Percentiles rank a stretch among this genome's conserved stretches.
Evolutionary conservation across 2,888 invertebrate genomes (phyloP).

Genomic region (Eristalis arbustorum): DNA sequence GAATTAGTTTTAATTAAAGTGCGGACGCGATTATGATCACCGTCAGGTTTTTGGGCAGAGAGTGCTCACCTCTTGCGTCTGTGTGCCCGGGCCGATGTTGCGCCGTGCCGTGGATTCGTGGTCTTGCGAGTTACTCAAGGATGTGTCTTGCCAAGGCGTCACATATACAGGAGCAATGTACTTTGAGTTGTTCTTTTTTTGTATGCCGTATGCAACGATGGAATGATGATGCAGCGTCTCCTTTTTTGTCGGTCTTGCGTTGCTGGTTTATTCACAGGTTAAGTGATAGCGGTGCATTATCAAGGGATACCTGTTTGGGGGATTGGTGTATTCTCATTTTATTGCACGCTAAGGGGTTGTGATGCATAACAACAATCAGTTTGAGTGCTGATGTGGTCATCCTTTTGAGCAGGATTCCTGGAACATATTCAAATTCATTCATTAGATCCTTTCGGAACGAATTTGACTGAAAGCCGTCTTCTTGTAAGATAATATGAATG

Average conservation of each 20-base stretch:
- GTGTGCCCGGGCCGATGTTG: not conserved
- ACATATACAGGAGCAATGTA: constrained; percentile 7
- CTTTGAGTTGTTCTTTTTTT: constrained; percentile 21
- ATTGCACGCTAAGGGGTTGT: constrained; percentile 43
- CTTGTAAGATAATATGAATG: constrained; percentile 51
- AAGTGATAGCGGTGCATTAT: constrained; percentile 67
- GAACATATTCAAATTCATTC: constrained; percentile 67
- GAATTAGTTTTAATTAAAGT: constrained; percentile 71
- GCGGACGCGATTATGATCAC: constrained; percentile 68
- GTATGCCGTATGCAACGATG: constrained; percentile 46
- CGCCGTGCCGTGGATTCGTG: not conserved
- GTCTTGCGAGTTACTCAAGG: constrained; percentile 51
- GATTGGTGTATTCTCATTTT: constrained; percentile 49
- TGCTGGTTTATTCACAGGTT: constrained; percentile 43
- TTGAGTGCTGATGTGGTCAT: constrained; percentile 44
- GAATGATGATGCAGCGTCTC: constrained; percentile 60
- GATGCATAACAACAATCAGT: constrained; percentile 7
- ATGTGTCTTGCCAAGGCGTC: constrained; percentile 25
- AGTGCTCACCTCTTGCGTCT: constrained; percentile 35
- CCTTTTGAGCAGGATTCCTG: constrained; percentile 51
- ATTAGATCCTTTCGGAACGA: constrained; percentile 10
- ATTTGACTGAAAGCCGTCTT: constrained; percentile 38
- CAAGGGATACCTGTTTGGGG: constrained; percentile 53
- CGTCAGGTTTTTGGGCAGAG: constrained; percentile 51
- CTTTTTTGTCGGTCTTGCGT: not conserved